Evolutionary conservation across 1,140 invertebrate species (phyloP).

Genomic region (Chlorops oryzae): DNA sequence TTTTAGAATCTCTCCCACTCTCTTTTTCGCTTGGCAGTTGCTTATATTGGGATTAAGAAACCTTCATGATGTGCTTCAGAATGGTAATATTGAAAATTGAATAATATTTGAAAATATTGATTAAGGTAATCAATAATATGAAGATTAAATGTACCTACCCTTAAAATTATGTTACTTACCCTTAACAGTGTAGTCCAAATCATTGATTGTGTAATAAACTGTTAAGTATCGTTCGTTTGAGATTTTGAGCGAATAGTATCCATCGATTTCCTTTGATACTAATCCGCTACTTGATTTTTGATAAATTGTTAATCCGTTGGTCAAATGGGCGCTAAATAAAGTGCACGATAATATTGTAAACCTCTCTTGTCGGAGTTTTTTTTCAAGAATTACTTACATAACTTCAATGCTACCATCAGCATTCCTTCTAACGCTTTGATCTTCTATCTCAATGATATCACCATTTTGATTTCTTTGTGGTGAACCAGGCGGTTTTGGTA

Average conservation of each 20-base stretch:
- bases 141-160: no score
- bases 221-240: slow-evolving; percentile 24
- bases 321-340: slow-evolving; percentile 13
- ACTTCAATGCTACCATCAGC: slow-evolving; percentile 30
- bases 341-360: no score
- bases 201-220: slow-evolving; percentile 33
- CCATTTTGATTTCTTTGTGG: slow-evolving; percentile 6
- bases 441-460: slow-evolving; percentile 24
- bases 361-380: no score
- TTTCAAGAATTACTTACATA: slow-evolving; percentile 11
- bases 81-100: no score
- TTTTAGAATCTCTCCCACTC: no score
- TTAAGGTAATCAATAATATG: no score
- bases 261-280: slow-evolving; percentile 11
- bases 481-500: slow-evolving; percentile 15
- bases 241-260: slow-evolving; percentile 26
- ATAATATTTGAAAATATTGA: no score
- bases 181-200: slow-evolving; percentile 34
- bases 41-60: no score
- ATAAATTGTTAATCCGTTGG: slow-evolving; percentile 31
- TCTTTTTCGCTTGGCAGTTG: no score
- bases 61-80: no score
- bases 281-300: slow-evolving; percentile 19
- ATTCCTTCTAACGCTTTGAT: slow-evolving; percentile 26
- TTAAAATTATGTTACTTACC: no score